Percentiles rank a stretch among this genome's conserved stretches.
phyloP scores from a whole-genome alignment of 1,140 invertebrate species.

The Diorhabda elongata region DNA sequence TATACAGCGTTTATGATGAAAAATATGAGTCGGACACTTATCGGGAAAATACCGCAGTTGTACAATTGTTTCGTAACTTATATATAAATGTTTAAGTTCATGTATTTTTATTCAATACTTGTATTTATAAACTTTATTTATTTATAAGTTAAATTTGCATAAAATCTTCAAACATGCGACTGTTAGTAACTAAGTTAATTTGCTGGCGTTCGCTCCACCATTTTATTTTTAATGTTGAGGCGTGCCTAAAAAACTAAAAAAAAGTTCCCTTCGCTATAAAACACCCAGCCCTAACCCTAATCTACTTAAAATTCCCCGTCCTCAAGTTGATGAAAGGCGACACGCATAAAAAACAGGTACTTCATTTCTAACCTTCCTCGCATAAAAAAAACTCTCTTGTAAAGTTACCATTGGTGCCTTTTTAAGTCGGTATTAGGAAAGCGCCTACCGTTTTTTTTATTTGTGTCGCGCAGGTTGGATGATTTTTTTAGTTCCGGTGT shows the following conservation, averaged over 20 bases:
- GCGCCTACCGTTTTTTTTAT: slow-evolving; percentile 32
- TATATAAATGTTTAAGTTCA: too few species aligned
- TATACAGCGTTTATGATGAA: too few species aligned
- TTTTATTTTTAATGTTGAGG: slow-evolving; percentile 20
- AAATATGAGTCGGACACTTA: too few species aligned
- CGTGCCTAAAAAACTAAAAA: slow-evolving; percentile 30
- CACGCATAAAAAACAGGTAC: slow-evolving; percentile 19
- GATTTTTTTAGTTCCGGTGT: slow-evolving; percentile 27
- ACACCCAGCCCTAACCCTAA: slow-evolving; percentile 18
- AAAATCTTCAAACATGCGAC: too few species aligned
- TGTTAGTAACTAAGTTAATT: too few species aligned
- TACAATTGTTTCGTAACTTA: too few species aligned
- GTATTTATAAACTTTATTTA: too few species aligned
- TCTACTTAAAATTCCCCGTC: slow-evolving; percentile 13
- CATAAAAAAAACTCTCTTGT: slow-evolving; percentile 19
- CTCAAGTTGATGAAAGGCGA: slow-evolving; percentile 9
- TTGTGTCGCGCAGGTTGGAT: slow-evolving; percentile 18
- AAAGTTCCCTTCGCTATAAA: slow-evolving; percentile 28
- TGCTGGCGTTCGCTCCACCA: slow-evolving; percentile 15
- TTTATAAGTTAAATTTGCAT: too few species aligned
- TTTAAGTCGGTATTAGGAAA: slow-evolving; percentile 23
- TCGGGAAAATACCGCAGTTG: too few species aligned
- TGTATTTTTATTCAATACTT: too few species aligned
- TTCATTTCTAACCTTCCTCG: slow-evolving; percentile 14
- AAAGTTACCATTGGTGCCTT: slow-evolving; percentile 12